These are phyloP conservation scores for Eustalomyia histrio DNA, from an alignment of 2,888 invertebrate species.

Conservation along the genomic window DNA sequence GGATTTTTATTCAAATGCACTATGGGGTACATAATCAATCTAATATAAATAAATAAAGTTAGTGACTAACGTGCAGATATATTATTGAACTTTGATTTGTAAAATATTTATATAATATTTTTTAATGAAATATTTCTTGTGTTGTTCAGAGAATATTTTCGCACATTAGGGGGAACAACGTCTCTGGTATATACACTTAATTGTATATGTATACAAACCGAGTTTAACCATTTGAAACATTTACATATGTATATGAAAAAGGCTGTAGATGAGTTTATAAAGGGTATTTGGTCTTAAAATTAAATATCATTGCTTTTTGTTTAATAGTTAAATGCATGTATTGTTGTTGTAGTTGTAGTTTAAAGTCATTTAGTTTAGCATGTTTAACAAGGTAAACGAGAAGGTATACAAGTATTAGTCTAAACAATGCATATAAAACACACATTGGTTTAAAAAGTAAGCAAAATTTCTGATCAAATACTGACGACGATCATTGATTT, in stretches of 20 bases:
- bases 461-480: too few species aligned
- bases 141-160: too few species aligned
- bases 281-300: neutral
- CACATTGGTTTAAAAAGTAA: neutral
- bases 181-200: neutral
- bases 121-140: too few species aligned
- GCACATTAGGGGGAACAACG: too few species aligned
- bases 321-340: neutral
- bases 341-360: neutral
- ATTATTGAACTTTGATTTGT: too few species aligned
- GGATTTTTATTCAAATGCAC: too few species aligned
- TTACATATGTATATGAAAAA: neutral
- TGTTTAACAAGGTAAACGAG: neutral
- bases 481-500: too few species aligned
- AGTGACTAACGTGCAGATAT: too few species aligned
- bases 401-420: neutral
- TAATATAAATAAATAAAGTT: too few species aligned
- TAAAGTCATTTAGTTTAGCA: neutral
- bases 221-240: neutral
- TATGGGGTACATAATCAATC: too few species aligned
- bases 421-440: neutral
- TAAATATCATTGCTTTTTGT: neutral
- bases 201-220: neutral
- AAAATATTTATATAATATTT: too few species aligned
- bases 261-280: neutral